phyloP scores from a whole-genome alignment of 2,797 vertebrate genomes.

The Hirundo rustica region DNA sequence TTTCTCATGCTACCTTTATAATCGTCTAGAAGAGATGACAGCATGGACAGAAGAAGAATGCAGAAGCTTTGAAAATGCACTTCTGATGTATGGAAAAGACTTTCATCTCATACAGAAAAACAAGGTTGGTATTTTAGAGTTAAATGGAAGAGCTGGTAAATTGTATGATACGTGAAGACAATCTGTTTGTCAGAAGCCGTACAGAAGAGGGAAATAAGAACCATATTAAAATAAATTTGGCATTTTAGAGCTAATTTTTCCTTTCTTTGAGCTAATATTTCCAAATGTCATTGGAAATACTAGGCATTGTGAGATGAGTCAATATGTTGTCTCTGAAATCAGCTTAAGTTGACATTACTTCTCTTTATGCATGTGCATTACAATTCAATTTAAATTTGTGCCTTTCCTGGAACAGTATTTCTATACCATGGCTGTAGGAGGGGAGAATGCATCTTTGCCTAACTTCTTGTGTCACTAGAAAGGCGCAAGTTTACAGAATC shows the following conservation, averaged over 20 bases:
- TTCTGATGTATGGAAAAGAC: conserved; percentile 96
- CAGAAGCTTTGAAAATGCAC: conserved; percentile 94
- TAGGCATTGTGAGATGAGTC: neutral
- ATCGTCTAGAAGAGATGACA: conserved; percentile 84
- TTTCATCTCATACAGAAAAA: conserved; percentile 99
- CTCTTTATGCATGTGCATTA: neutral
- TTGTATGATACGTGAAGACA: neutral
- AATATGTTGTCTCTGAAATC: neutral
- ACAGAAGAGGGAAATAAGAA: neutral
- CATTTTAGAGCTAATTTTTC: neutral
- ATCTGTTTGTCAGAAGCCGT: neutral
- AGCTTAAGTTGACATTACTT: neutral
- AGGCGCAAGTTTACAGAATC: neutral
- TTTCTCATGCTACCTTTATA: neutral
- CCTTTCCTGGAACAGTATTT: neutral
- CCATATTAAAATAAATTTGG: neutral
- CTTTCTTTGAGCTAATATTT: neutral
- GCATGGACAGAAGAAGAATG: conserved; percentile 98
- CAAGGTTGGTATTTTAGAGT: conserved; percentile 80
- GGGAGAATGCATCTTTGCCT: neutral
- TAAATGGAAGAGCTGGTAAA: neutral
- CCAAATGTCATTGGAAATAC: neutral
- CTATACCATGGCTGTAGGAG: neutral
- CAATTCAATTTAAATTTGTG: neutral
- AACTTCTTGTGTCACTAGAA: neutral